Conservation (phyloP, 2,113 vertebrate genomes). For the Aegotheles bennettii region DNA sequence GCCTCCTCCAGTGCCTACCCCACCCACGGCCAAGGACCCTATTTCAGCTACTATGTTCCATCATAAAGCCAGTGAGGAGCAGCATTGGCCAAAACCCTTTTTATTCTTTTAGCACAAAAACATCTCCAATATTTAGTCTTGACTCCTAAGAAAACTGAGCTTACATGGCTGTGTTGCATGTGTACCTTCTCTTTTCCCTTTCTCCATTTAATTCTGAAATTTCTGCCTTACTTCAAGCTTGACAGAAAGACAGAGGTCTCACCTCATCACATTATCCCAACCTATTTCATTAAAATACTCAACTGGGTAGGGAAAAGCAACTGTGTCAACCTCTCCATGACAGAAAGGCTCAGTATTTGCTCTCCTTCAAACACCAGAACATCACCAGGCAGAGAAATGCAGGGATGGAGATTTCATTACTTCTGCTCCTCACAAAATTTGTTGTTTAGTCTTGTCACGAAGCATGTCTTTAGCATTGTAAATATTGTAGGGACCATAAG, state of each 20-base stretch:
- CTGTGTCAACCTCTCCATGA: accelerated
- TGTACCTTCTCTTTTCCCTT: neutral
- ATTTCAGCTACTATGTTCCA: neutral
- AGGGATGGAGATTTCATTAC: neutral
- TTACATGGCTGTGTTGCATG: neutral
- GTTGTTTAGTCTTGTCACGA: neutral
- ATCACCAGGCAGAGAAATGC: neutral
- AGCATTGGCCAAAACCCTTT: neutral
- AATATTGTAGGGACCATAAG: neutral
- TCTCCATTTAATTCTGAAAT: neutral
- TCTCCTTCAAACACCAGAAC: neutral
- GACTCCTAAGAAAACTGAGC: neutral
- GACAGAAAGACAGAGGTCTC: neutral
- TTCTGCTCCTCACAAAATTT: neutral
- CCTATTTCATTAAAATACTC: neutral
- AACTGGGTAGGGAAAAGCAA: neutral
- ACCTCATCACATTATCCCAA: neutral
- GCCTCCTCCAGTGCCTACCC: neutral
- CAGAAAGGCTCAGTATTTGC: neutral
- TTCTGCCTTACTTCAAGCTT: neutral
- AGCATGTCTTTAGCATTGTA: neutral
- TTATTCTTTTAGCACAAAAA: neutral
- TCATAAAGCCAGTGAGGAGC: neutral
- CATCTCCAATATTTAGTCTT: neutral
- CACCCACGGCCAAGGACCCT: neutral